phyloP scores from a whole-genome alignment of 2,888 invertebrate species.

The Trissonchulus sp. region DNA sequence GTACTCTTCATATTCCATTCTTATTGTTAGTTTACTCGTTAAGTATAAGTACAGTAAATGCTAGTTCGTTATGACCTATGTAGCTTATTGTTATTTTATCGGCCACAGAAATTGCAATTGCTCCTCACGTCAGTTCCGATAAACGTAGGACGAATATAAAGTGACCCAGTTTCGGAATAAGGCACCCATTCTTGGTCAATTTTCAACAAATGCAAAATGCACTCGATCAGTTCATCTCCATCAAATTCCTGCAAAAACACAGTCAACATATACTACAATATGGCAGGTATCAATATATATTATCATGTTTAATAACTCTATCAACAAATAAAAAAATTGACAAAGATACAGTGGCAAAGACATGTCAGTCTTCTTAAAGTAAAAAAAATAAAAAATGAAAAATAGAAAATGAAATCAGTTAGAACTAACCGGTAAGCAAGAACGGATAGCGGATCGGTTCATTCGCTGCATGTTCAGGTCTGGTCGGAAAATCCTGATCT shows the following conservation, averaged over 20 bases:
- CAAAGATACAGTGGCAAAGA: neutral
- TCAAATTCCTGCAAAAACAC: conserved; percentile 69
- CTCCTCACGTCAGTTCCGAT: conserved; percentile 95
- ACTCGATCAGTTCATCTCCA: conserved; percentile 73
- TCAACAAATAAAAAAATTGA: conserved; percentile 6
- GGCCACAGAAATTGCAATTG: too few species aligned
- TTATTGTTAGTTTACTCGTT: too few species aligned
- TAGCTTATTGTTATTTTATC: too few species aligned
- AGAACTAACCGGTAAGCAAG: conserved; percentile 69
- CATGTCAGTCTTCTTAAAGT: neutral
- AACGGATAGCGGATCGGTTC: conserved; percentile 73
- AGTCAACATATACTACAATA: too few species aligned
- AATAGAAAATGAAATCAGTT: conserved; percentile 20
- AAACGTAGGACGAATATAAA: conserved; percentile 90
- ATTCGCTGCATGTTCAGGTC: conserved; percentile 89
- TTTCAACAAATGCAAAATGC: conserved; percentile 73
- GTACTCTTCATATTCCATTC: too few species aligned
- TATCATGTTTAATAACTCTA: neutral
- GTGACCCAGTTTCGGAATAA: conserved; percentile 70
- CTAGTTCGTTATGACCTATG: too few species aligned
- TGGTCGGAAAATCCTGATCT: conserved; percentile 87
- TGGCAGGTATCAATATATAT: neutral
- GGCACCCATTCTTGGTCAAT: conserved; percentile 98
- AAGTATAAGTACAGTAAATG: too few species aligned
- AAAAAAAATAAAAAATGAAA: too few species aligned